Percentiles rank a stretch among this genome's conserved stretches.
Evolutionary conservation across 2,797 vertebrate species (phyloP).

Genomic region (Hoplostethus atlanticus): DNA sequence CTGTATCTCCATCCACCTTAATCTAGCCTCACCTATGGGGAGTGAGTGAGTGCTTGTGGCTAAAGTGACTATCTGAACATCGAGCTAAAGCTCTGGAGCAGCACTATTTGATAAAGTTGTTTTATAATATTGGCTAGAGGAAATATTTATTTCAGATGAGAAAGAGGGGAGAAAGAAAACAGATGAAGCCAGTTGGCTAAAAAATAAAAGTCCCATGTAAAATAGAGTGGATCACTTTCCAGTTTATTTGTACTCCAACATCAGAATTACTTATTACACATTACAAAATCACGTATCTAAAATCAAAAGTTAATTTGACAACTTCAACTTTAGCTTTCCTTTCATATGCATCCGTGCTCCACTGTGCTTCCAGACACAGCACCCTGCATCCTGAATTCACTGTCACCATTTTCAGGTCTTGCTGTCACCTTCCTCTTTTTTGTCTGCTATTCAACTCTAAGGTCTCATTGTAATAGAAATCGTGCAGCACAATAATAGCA

Average conservation of each 20-base stretch:
- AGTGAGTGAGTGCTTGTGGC: neutral
- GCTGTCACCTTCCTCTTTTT: slow-evolving; percentile 12
- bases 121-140: too few relatives aligned
- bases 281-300: neutral
- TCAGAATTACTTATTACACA: too few relatives aligned
- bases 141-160: too few relatives aligned
- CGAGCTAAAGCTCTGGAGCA: too few relatives aligned
- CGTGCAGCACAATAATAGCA: slow-evolving; percentile 39
- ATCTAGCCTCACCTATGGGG: neutral
- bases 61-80: too few relatives aligned
- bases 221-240: too few relatives aligned
- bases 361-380: slow-evolving; percentile 4
- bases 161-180: slow-evolving; percentile 2
- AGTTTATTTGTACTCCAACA: too few relatives aligned
- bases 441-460: slow-evolving; percentile 38
- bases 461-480: slow-evolving; percentile 44
- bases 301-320: neutral
- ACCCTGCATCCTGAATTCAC: slow-evolving; percentile 19
- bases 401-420: slow-evolving; percentile 6
- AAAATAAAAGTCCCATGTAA: neutral
- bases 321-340: neutral
- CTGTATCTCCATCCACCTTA: neutral
- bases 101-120: too few relatives aligned
- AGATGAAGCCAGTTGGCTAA: slow-evolving; percentile 1
- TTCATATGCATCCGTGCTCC: too few relatives aligned